These are phyloP conservation scores for Chloebia gouldiae DNA, from an alignment of 2,113 vertebrate genomes.

Conservation along the genomic window DNA sequence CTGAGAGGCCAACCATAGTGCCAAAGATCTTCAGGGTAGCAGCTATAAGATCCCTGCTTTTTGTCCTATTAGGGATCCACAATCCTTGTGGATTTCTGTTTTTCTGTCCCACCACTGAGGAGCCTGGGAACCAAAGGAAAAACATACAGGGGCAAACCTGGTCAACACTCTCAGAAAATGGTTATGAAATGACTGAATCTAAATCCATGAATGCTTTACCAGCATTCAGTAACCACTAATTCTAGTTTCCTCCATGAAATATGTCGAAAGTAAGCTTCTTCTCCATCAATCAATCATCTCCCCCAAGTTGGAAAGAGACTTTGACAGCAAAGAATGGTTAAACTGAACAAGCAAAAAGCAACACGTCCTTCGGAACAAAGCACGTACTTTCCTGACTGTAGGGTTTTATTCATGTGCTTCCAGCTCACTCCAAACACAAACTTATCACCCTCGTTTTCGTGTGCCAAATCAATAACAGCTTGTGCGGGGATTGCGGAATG, in stretches of 20 bases:
- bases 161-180: not conserved
- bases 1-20: not conserved
- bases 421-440: constrained; percentile 22
- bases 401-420: constrained; percentile 28
- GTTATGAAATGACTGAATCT: not conserved
- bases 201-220: constrained; percentile 11
- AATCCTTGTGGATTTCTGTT: not conserved
- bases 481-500: not conserved
- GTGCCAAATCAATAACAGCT: constrained; percentile 49
- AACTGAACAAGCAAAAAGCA: not conserved
- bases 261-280: not conserved
- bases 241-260: not conserved
- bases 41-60: not conserved
- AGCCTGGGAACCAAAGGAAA: not conserved
- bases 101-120: not conserved
- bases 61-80: not conserved
- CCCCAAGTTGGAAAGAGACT: not conserved
- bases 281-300: not conserved
- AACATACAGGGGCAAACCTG: not conserved
- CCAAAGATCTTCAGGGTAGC: not conserved
- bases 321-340: not conserved
- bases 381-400: not conserved
- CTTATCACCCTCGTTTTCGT: not conserved
- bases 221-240: constrained; percentile 30
- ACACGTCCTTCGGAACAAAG: not conserved